Evolutionary conservation across 2,888 invertebrate genomes (phyloP), one percentile per base, ranked within the genome.

Genomic region (Galeopsomyia nigrocyanea): DNA sequence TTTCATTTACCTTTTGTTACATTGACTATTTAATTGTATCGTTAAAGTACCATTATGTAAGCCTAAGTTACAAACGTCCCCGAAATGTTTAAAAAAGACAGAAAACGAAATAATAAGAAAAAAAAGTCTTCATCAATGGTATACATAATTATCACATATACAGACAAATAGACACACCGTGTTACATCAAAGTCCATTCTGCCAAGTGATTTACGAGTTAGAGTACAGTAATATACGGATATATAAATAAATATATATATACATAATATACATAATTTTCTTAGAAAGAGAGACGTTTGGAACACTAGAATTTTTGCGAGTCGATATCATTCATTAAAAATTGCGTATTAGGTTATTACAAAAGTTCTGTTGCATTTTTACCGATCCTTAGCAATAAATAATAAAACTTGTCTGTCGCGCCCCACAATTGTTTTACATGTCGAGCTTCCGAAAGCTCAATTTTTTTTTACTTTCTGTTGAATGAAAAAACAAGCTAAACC

Each of bases 241-340:
- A 70, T 70, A 73, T 71, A 71, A 68, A 69, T 69, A 46, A 50
- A 55, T 71, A 74, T 67, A 26, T 49, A 66, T 19, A 72, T 47
- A 64, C 57, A 72, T 46, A 74, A 75, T 67, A 73, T 72, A 73
- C 73, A 76, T 65, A 73, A 76, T 77, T 81, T 79, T 80, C 79
- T 79, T 79, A 78, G 80, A 80, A 80, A 80, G 80, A 81, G 79
- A 81, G 81, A 74, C 68, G 60, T 68, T 74, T 64, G 31, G 47
- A 71, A 68, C 60, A 51, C 65, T 62, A 19, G 61, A 68, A 22
- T 68, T 39, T 39, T 74, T 61, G 58, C 58, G 67, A 53, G 63
- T 73, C 68, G 55, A 68, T 66, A 68, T 73, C 21, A 55, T 62
- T 26, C 22, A 65, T 9, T 14, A 56, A 58, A 63, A 63, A 72